Evolutionary conservation across 2,888 invertebrate genomes (phyloP), one percentile per base, ranked within the genome.

Genomic region (Cecidostiba fungosa): DNA sequence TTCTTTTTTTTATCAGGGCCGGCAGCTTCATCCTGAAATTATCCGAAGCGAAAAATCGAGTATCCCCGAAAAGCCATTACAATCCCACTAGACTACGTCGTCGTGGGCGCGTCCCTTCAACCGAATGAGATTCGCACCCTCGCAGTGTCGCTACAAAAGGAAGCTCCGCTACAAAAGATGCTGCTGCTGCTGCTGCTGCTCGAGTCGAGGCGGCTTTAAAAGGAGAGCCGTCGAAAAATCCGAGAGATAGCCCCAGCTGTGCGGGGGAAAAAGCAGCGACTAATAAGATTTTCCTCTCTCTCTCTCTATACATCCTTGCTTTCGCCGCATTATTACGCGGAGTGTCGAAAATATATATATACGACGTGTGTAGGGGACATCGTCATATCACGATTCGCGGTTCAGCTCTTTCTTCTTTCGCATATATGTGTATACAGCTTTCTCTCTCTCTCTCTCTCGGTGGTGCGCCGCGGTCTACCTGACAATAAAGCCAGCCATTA

Each of bases 401-500:
- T 79, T 87, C 26, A 3, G 8, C 74, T 79, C 47, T 73, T 54
- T 19, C 62, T n/a, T 83, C 82, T 77, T 70, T 82, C 26, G 62
- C 29, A 50, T 47, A n/a, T 36, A 19, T n/a, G n/a, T 66, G 16
- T 39, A 50, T 85, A 83, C 43, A 43, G 50, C 59, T 70, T 14
- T 82, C 74, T 70, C 76, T 14, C 72, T 62, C 82, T 66, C 78
- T 77, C 62, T 1, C 23, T 79, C 77, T 69, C 73, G 54, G 16
- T 62, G 16, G 47, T 39, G 50, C 72, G 14, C 47, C 80, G 79
- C 72, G 82, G 84, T 54, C 36, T 87, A 82, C 82, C 59, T 79
- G 66, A 83, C 85, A 84, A 85, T 87, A 79, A 87, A 87, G 83
- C 78, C 87, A 86, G 84, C 88, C 87, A 88, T 88, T 88, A 88